Evolutionary conservation across 2,888 invertebrate genomes (phyloP).

Genomic region (Eristalis arbustorum): DNA sequence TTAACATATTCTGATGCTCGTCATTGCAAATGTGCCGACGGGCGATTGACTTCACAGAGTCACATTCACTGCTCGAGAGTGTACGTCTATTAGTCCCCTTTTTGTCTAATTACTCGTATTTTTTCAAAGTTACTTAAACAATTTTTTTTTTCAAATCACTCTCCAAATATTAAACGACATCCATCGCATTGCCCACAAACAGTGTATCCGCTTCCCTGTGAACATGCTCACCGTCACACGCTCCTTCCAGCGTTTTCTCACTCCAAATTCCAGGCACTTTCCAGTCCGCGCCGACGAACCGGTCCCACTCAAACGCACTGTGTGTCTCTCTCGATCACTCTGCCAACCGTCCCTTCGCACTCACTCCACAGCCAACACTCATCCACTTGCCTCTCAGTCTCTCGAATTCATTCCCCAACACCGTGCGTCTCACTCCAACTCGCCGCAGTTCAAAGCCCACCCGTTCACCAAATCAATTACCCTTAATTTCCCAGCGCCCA

Average conservation of each 20-base stretch:
- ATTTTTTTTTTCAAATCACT: not conserved
- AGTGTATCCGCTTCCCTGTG: not conserved
- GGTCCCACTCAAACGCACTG: not conserved
- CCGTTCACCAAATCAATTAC: slow-evolving; percentile 61
- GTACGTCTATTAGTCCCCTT: too few species aligned
- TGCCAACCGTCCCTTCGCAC: not conserved
- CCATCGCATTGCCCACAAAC: not conserved
- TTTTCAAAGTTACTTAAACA: too few species aligned
- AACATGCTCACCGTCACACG: not conserved
- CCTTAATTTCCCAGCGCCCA: slow-evolving; percentile 41
- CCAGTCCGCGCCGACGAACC: not conserved
- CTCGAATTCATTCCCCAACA: not conserved
- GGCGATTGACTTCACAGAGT: too few species aligned
- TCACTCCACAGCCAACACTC: not conserved
- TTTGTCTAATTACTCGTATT: too few species aligned
- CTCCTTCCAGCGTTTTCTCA: not conserved
- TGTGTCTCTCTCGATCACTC: not conserved
- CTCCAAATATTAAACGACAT: not conserved
- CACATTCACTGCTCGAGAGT: not conserved
- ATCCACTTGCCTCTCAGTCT: not conserved
- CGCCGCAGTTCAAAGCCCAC: slow-evolving; percentile 10
- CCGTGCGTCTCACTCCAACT: slow-evolving; percentile 2
- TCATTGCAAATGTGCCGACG: too few species aligned
- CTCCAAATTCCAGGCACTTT: not conserved
- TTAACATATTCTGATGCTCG: too few species aligned